Base-by-base conservation (phyloP, 2,888 invertebrate species). In the Lasiommata megera region DNA sequence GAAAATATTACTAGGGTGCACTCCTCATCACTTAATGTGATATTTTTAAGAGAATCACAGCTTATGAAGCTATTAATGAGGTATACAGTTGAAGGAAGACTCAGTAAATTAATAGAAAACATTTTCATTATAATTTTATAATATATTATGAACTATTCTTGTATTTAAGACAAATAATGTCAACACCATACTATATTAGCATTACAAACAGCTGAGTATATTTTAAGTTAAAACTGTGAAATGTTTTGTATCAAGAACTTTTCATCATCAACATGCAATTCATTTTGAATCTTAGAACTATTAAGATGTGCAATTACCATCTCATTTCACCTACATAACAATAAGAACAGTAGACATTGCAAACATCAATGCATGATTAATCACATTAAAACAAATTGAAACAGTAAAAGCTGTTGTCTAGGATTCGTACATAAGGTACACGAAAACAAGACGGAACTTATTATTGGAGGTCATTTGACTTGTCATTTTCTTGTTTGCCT, bases 401-500 rank as follows among this genome's bases (percentile, higher is more conserved):
- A 31, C 1, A n/a, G 18, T 12, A 41, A 11, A 29, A 38, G 14
- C 29, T 40, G 16, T 34, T 41, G 6, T 12, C 1, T 17, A 29
- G 29, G 8, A 47, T 47, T 18, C n/a, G 9, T 51, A n/a, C n/a
- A n/a, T n/a, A n/a, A 11, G 34, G 38, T 29, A 43, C 12, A 16
- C 16, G 53, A 65, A 77, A 77, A 70, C 68, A 63, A 71, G 70
- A 73, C 72, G 72, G 70, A 73, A 66, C 64, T 64, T 58, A 44
- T 61, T 68, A 63, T 73, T 83, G 80, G 88, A 88, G 88, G 88
- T 88, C 88, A 86, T 46, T 31, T 40, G 28, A 82, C 79, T 80
- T 83, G 82, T 83, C 82, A 82, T 85, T 84, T 84, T 85, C 78
- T 80, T 80, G 80, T 82, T 85, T 79, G 16, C 8, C 38, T 40